Conservation (phyloP, 2,888 invertebrate species). For the Anaspis maculata region DNA sequence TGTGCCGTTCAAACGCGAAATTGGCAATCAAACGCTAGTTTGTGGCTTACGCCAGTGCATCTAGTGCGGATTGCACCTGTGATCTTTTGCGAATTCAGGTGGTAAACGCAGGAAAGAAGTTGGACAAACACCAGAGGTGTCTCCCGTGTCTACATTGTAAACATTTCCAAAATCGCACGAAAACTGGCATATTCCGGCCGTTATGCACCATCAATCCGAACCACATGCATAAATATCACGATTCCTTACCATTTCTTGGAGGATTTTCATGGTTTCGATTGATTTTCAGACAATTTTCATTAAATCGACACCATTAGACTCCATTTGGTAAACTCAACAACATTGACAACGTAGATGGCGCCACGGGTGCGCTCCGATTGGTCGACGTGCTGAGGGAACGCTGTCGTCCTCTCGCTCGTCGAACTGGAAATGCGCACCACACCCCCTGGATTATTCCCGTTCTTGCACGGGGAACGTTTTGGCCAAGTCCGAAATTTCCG, state of each 20-base stretch:
- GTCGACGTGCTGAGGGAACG: slow-evolving; percentile 35
- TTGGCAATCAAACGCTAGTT: too few species aligned
- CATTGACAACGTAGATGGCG: slow-evolving; percentile 79
- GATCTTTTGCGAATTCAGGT: slow-evolving; percentile 3
- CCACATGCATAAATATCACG: slow-evolving; percentile 27
- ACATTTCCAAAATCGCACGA: slow-evolving; percentile 39
- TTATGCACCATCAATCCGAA: slow-evolving; percentile 31
- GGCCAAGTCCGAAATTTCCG: too few species aligned
- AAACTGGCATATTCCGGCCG: slow-evolving; percentile 34
- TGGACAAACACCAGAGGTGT: slow-evolving; percentile 44
- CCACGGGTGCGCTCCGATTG: slow-evolving; percentile 54
- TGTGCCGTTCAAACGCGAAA: too few species aligned
- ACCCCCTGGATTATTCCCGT: too few species aligned
- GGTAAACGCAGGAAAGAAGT: slow-evolving; percentile 33
- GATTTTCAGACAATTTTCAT: slow-evolving; percentile 56
- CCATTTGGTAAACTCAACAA: slow-evolving; percentile 56
- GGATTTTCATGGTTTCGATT: slow-evolving; percentile 41
- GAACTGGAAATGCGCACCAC: too few species aligned
- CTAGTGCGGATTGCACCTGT: not conserved
- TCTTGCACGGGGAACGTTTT: too few species aligned
- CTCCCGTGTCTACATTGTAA: slow-evolving; percentile 46
- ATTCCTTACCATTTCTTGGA: slow-evolving; percentile 43
- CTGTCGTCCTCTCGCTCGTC: not conserved
- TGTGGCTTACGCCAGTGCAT: not conserved
- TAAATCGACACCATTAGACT: slow-evolving; percentile 57